Base-by-base conservation (phyloP, 2,888 invertebrate genomes). In the Caenorhabditis virilis region DNA sequence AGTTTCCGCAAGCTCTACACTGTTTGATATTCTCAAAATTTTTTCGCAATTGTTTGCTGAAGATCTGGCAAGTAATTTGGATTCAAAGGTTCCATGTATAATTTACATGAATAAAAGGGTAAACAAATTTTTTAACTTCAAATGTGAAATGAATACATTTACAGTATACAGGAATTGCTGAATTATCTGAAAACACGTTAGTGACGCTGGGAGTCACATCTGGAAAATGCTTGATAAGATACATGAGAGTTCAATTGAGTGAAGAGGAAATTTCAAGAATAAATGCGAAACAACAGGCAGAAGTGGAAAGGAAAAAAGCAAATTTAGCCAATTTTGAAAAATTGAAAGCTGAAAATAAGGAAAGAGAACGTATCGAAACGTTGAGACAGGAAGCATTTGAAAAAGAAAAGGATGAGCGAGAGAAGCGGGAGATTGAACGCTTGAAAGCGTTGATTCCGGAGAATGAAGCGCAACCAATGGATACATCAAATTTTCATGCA, bases 51-150 rank as follows among this genome's bases (percentile, higher is more conserved):
- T 57, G 3, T 68, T 71, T 35, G 52, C 53, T 20, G 66, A 64
- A 35, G 48, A 75, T 51, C 33, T 76, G 25, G n/a, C 53, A 7
- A 46, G 46, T 2, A 39, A 27, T n/a, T 50, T 46, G 2, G 60
- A 47, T 2, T 63, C 53, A 18, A 49, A 35, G 1, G 59, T 63
- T 42, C 77, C 78, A 13, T 57, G 69, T 26, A 52, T 71, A 16
- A 50, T 65, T 5, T 78, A 71, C 50, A 74, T 78, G 74, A 72
- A 74, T 39, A 71, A 65, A 42, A 48, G 65, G 45, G 77, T 76
- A 25, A 46, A 20, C 20, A 20, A 15, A 49, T 30, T 2, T 36
- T 22, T 35, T n/a, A 25, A 25, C 5, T 41, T 22, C n/a, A n/a
- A 22, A 6, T 6, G 41, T 45, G 16, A n/a, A 15, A 20, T 41